Evolutionary conservation across 2,113 vertebrate species (phyloP).

Genomic region (Rhabdomys dilectus): DNA sequence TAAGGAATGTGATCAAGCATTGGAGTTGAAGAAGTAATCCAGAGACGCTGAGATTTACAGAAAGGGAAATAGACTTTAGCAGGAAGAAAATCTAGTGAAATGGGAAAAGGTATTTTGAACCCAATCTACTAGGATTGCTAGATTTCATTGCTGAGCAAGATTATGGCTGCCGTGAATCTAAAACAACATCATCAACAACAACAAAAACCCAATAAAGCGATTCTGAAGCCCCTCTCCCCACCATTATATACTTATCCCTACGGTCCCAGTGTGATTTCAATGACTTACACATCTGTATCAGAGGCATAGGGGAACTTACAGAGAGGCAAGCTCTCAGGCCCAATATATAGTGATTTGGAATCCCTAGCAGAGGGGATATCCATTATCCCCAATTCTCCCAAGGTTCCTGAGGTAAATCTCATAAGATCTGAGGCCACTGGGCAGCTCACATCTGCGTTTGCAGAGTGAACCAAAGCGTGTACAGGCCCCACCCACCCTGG

Average conservation of each 20-base stretch:
- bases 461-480: not conserved
- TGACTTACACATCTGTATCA: not conserved
- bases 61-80: not conserved
- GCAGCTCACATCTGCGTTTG: not conserved
- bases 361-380: fast-evolving
- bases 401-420: not conserved
- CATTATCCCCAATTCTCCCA: not conserved
- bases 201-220: not conserved
- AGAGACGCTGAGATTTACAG: not conserved
- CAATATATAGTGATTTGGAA: not conserved
- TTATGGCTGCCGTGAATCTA: not conserved
- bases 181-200: not conserved
- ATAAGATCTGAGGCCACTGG: fast-evolving
- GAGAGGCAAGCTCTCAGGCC: not conserved
- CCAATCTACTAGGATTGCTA: not conserved
- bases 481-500: not conserved
- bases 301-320: not conserved
- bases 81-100: not conserved
- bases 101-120: not conserved
- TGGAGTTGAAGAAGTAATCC: not conserved
- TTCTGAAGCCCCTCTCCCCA: not conserved
- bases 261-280: not conserved
- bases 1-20: not conserved
- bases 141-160: not conserved
- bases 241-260: not conserved